phyloP scores from a whole-genome alignment of 2,797 vertebrate species.

The Microctenopoma lineatum region DNA sequence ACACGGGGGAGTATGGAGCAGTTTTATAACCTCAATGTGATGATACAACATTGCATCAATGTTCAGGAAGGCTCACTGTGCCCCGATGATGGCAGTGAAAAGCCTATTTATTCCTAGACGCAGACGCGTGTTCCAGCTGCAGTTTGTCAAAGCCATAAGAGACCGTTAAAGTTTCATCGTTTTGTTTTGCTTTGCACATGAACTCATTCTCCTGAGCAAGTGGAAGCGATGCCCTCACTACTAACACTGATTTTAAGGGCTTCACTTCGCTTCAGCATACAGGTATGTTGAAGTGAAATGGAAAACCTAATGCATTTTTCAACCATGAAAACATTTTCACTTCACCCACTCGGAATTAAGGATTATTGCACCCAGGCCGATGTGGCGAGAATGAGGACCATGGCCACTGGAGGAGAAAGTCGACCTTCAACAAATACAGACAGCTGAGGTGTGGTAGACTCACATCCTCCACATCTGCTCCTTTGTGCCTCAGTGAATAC shows the following conservation, averaged over 20 bases:
- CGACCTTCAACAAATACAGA: not conserved
- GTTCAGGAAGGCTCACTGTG: slow-evolving; percentile 18
- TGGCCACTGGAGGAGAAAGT: not conserved
- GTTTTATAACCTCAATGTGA: slow-evolving; percentile 21
- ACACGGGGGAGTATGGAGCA: not conserved
- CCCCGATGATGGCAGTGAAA: slow-evolving; percentile 20
- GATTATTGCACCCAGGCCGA: not conserved
- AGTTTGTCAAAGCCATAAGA: slow-evolving; percentile 14
- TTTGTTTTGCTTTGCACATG: slow-evolving; percentile 16
- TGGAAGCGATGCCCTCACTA: slow-evolving; percentile 10
- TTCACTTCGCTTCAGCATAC: not conserved
- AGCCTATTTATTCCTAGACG: not conserved
- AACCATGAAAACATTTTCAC: slow-evolving; percentile 6
- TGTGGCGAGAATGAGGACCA: not conserved
- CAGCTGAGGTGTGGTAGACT: not conserved
- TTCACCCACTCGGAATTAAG: not conserved
- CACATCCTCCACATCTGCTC: not conserved
- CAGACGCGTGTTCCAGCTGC: not conserved
- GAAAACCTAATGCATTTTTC: not conserved
- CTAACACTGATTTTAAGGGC: slow-evolving; percentile 7
- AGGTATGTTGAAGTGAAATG: slow-evolving; percentile 10
- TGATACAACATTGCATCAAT: slow-evolving; percentile 17
- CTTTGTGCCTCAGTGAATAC: not conserved
- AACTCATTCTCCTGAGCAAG: slow-evolving; percentile 12
- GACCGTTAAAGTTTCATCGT: slow-evolving; percentile 5